These are phyloP conservation scores for Drosophila guanche DNA, from an alignment of 1,140 invertebrate genomes.

Conservation along the genomic window DNA sequence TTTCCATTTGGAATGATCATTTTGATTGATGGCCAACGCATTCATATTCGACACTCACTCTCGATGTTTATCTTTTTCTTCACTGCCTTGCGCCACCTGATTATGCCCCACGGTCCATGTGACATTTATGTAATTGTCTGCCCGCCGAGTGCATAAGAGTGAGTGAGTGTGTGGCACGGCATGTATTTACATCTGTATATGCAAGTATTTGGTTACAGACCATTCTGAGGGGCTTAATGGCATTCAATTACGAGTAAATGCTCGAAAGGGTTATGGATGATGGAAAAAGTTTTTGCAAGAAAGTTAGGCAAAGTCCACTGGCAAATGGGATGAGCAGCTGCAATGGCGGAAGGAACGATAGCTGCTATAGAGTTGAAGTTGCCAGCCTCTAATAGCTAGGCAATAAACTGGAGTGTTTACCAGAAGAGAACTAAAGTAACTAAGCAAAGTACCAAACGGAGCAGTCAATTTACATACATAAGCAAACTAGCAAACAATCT, in stretches of 20 bases:
- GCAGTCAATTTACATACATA: too few relatives aligned
- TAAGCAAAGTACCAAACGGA: too few relatives aligned
- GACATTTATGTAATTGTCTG: constrained; percentile 70
- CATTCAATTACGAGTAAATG: constrained; percentile 20
- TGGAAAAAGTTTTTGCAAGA: constrained; percentile 9
- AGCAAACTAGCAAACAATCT: too few relatives aligned
- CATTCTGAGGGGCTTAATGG: constrained; percentile 19
- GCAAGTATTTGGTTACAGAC: neutral
- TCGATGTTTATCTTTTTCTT: constrained; percentile 25
- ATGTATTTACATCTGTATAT: neutral
- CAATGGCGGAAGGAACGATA: too few relatives aligned
- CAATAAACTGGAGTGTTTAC: too few relatives aligned
- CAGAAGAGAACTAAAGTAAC: too few relatives aligned
- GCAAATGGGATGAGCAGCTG: too few relatives aligned
- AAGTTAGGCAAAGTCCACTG: neutral
- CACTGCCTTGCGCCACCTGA: constrained; percentile 59
- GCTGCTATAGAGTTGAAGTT: too few relatives aligned
- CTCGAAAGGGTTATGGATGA: constrained; percentile 22
- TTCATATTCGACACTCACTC: constrained; percentile 50
- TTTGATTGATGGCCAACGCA: constrained; percentile 70
- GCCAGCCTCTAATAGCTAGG: too few relatives aligned
- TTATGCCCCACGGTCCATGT: constrained; percentile 58
- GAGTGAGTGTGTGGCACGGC: constrained; percentile 8
- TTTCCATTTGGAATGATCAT: constrained; percentile 47
- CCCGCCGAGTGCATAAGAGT: constrained; percentile 23